Percentiles rank a stretch among this genome's conserved stretches.
Evolutionary conservation across 2,113 vertebrate species (phyloP).

Genomic region (Saguinus midas): DNA sequence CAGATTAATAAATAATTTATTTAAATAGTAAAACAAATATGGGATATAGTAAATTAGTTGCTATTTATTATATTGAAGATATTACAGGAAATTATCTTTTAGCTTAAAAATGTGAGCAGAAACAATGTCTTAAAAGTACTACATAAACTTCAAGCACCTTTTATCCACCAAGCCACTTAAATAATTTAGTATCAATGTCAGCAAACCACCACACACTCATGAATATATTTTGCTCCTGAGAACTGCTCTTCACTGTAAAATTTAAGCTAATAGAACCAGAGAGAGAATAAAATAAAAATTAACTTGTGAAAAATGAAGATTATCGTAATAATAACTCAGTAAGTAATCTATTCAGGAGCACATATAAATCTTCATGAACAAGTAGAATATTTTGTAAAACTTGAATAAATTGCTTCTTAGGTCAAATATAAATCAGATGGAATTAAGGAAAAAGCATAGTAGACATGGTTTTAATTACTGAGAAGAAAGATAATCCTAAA

Average conservation of each 20-base stretch:
- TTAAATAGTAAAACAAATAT: background rate
- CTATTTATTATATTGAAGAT: background rate
- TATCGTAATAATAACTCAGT: conserved; percentile 27
- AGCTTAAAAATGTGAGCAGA: background rate
- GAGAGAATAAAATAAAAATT: conserved; percentile 8
- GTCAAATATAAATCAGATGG: conserved; percentile 28
- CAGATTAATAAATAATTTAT: background rate
- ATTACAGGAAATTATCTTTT: background rate
- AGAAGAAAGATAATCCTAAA: background rate
- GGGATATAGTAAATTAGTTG: background rate
- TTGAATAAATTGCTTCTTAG: conserved; percentile 32
- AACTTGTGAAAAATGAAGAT: conserved; percentile 48
- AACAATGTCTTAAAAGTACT: background rate
- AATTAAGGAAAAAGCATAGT: conserved; percentile 1
- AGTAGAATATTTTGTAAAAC: conserved; percentile 17
- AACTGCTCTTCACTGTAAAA: background rate
- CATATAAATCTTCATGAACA: conserved; percentile 47
- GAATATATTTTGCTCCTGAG: background rate
- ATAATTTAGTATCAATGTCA: background rate
- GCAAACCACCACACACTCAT: background rate
- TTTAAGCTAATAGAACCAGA: conserved; percentile 24
- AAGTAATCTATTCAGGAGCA: conserved; percentile 34
- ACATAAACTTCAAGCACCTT: background rate
- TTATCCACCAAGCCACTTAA: background rate
- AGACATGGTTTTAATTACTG: background rate